Conservation (phyloP, 1,140 invertebrate species). For the Apis cerana region DNA sequence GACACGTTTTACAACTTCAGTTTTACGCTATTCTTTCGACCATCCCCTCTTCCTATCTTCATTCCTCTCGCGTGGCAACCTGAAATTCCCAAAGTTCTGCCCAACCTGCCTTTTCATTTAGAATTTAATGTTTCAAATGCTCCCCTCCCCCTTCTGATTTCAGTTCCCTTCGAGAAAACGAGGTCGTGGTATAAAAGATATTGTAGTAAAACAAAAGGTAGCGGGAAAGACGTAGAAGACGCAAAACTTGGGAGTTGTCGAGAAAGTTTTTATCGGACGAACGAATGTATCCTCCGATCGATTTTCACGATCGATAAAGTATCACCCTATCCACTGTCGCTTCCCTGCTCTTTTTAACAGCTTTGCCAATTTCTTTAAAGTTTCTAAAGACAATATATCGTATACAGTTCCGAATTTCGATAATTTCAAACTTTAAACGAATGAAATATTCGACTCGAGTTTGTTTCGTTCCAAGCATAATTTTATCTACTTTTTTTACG, state of each 20-base stretch:
- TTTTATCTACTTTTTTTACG: too few species aligned
- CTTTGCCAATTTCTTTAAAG: too few species aligned
- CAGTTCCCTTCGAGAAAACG: conserved; percentile 35
- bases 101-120: conserved; percentile 46
- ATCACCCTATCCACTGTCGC: not conserved
- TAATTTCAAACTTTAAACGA: too few species aligned
- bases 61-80: conserved; percentile 21
- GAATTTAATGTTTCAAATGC: conserved; percentile 60
- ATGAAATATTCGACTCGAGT: too few species aligned
- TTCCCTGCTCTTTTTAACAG: conserved; percentile 17
- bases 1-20: conserved; percentile 59
- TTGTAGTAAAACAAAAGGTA: conserved; percentile 42
- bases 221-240: conserved; percentile 32
- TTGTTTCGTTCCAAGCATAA: too few species aligned
- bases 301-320: conserved; percentile 27
- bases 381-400: too few species aligned
- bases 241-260: conserved; percentile 19
- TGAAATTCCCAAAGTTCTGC: conserved; percentile 46
- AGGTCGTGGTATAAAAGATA: conserved; percentile 53
- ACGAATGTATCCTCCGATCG: conserved; percentile 24
- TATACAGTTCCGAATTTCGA: too few species aligned
- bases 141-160: not conserved
- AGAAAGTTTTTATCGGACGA: conserved; percentile 43
- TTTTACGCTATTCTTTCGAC: conserved; percentile 40
- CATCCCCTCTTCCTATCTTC: not conserved